These are phyloP conservation scores for Sebastes hopkinsi DNA, from an alignment of 2,797 vertebrate species.

Conservation along the genomic window DNA sequence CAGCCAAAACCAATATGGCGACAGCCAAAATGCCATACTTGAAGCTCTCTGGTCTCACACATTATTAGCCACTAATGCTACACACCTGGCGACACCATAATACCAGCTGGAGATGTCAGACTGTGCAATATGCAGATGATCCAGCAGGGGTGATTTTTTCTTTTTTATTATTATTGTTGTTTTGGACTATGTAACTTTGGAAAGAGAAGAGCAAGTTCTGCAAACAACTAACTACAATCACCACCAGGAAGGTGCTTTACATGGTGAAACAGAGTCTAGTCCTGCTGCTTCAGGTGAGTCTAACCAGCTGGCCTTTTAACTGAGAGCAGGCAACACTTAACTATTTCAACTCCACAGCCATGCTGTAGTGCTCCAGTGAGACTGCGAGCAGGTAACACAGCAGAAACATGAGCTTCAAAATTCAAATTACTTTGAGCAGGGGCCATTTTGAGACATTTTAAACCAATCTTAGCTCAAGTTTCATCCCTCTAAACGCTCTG, in stretches of 20 bases:
- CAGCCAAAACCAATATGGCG: accelerated
- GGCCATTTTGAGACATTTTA: neutral
- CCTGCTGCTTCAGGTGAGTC: neutral
- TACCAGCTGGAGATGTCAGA: neutral
- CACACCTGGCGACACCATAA: neutral
- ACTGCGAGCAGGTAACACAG: neutral
- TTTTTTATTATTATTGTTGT: neutral
- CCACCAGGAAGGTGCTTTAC: neutral
- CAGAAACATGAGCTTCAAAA: neutral
- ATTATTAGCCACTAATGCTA: neutral
- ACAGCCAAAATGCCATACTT: no score
- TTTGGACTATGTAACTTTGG: neutral
- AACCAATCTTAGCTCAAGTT: neutral
- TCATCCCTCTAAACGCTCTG: neutral
- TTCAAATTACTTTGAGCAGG: neutral
- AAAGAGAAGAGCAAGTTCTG: no score
- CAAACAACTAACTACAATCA: neutral
- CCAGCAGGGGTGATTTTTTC: neutral
- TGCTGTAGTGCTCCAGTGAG: neutral
- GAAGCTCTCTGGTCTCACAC: accelerated
- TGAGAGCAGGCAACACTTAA: neutral
- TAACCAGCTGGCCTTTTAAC: neutral
- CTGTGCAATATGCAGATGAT: neutral
- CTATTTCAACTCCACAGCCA: no score
- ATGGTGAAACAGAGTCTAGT: no score